These are phyloP conservation scores for Microchrysa polita DNA, from an alignment of 2,888 invertebrate species.

Conservation along the genomic window DNA sequence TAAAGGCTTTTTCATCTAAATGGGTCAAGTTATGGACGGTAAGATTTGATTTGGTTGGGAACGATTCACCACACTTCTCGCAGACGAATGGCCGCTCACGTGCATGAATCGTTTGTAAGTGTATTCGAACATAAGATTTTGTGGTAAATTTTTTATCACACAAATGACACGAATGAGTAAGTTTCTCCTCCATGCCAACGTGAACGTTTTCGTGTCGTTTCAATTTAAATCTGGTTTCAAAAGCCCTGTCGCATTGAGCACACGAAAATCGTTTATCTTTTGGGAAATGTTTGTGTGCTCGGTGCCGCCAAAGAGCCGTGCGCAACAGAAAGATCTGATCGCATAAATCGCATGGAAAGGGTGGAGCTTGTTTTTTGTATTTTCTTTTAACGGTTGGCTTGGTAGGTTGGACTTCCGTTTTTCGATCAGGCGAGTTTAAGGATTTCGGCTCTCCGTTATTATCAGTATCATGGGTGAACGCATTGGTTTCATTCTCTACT, in stretches of 20 bases:
- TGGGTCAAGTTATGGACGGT: slow-evolving; percentile 66
- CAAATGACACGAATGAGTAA: slow-evolving; percentile 51
- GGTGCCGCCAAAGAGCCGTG: slow-evolving; percentile 17
- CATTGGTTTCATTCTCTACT: too few relatives aligned
- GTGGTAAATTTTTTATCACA: slow-evolving; percentile 50
- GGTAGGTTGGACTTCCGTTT: too few relatives aligned
- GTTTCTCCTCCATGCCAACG: slow-evolving; percentile 49
- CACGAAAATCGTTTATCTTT: slow-evolving; percentile 41
- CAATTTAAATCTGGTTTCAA: slow-evolving; percentile 49
- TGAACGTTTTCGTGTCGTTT: slow-evolving; percentile 50
- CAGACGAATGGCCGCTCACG: slow-evolving; percentile 64
- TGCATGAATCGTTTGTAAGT: slow-evolving; percentile 53
- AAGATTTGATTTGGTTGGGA: slow-evolving; percentile 65
- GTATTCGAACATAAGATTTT: slow-evolving; percentile 43
- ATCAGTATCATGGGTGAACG: too few relatives aligned
- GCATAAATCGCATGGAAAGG: slow-evolving; percentile 27
- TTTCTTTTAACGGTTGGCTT: too few relatives aligned
- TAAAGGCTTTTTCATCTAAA: slow-evolving; percentile 64
- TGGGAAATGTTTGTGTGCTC: slow-evolving; percentile 5
- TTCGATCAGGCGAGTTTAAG: too few relatives aligned
- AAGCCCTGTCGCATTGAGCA: slow-evolving; percentile 49
- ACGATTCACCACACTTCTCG: slow-evolving; percentile 65
- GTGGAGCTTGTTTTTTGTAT: too few relatives aligned
- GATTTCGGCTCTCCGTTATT: too few relatives aligned
- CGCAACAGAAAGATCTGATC: slow-evolving; percentile 37